Conservation (phyloP, 2,888 invertebrate species). For the Bombylius major region DNA sequence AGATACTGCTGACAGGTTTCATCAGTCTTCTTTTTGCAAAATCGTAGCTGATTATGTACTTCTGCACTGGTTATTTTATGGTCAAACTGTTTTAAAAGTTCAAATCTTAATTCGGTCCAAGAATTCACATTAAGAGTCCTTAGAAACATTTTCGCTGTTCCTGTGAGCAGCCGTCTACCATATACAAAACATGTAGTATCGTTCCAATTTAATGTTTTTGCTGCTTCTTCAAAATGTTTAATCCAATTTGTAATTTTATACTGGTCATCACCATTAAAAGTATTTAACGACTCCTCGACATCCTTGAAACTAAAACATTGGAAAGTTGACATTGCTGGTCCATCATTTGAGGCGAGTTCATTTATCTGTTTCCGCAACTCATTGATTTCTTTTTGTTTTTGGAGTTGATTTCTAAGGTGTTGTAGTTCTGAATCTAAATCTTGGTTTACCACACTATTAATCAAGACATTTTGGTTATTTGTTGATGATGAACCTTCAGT, state of each 20-base stretch:
- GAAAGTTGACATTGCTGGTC: neutral
- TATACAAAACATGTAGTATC: neutral
- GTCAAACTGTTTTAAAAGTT: neutral
- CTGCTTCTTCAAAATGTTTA: neutral
- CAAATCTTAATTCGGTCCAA: neutral
- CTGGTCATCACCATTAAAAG: neutral
- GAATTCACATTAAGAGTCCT: neutral
- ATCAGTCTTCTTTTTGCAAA: neutral
- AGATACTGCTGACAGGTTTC: slow-evolving; percentile 1
- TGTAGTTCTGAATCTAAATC: neutral
- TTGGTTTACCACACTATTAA: too few relatives aligned
- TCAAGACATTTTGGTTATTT: too few relatives aligned
- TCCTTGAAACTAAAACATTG: neutral
- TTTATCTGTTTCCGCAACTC: neutral
- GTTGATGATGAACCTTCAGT: too few relatives aligned
- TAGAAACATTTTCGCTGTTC: neutral
- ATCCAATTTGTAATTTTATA: neutral
- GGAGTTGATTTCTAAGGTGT: neutral
- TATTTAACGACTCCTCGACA: neutral
- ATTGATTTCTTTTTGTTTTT: neutral
- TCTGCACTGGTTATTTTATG: neutral
- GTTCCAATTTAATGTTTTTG: neutral
- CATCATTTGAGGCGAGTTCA: neutral
- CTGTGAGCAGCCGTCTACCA: neutral
- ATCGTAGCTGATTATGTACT: neutral